Base-by-base conservation (phyloP, 1,140 invertebrate genomes). In the Heliconius eleuchia region DNA sequence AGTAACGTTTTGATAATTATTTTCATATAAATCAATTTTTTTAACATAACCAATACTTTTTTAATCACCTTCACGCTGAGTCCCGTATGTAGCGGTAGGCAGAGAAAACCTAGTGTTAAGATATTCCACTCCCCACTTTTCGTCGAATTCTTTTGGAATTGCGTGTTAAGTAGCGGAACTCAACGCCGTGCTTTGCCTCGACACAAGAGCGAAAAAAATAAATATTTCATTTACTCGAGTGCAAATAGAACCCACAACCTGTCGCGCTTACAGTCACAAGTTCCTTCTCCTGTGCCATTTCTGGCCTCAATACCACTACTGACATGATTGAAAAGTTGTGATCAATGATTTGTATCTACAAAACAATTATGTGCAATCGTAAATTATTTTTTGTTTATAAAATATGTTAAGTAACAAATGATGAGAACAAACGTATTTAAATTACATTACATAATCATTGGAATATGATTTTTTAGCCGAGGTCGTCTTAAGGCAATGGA, bases 401-500 rank as follows among this genome's bases (percentile, higher is more conserved):
- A 30, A 66, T 5, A 9, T 66, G 3, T 66, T 66, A 4, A 66
- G 60, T 66, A 30, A 60, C 55, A 60, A 27, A 66, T 66, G 60
- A 30, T 30, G 60, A 27, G 23, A 66, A 30, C 60, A 66, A 66
- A 66, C 16, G 60, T 66, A 66, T 18, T 66, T 66, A 66, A 66
- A 66, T 66, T 11, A 8, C 9, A 23, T 60, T 66, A 66, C 4
- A 66, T 66, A 66, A 66, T 46, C 13, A 76, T 27, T 71, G 74
- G 46, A 30, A 70, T 76, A 76, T 76, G 42, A 46, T 76, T 50
- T 74, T 74, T 79, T 34, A 7, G n/a, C 42, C 73, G 78, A 79
- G 78, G 78, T 57, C 73, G 8, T 75, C 60, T 73, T 76, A 80
- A 80, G 74, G 71, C 73, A 77, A 71, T 74, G 70, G 34, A 66